Evolutionary conservation across 2,888 invertebrate genomes (phyloP).

Genomic region (Antheraea assamensis): DNA sequence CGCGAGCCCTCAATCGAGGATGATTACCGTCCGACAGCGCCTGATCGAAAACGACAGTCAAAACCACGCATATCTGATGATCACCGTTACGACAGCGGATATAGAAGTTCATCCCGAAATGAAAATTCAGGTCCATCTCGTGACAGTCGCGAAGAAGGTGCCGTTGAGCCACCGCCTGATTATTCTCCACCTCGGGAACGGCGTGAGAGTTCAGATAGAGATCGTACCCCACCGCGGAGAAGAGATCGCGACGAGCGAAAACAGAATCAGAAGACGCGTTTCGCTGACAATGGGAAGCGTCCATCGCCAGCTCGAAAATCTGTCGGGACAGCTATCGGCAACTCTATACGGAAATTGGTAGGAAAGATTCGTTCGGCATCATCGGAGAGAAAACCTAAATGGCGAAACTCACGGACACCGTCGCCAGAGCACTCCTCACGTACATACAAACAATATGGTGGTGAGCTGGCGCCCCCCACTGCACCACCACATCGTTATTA

Average conservation of each 20-base stretch:
- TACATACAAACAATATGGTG: slow-evolving; percentile 77
- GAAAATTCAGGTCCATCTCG: slow-evolving; percentile 77
- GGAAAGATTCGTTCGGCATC: slow-evolving; percentile 90
- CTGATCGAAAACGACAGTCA: slow-evolving; percentile 84
- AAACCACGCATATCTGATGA: slow-evolving; percentile 80
- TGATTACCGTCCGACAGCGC: slow-evolving; percentile 82
- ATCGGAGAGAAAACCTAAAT: slow-evolving; percentile 85
- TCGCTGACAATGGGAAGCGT: slow-evolving; percentile 77
- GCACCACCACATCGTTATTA: slow-evolving; percentile 89
- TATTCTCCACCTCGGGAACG: slow-evolving; percentile 85
- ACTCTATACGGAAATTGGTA: slow-evolving; percentile 91
- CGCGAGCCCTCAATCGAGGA: slow-evolving; percentile 78
- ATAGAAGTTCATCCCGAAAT: slow-evolving; percentile 81
- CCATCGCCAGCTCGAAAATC: slow-evolving; percentile 75
- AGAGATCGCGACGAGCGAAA: slow-evolving; percentile 80
- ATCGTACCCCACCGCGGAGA: slow-evolving; percentile 71
- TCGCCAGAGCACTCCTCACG: slow-evolving; percentile 83
- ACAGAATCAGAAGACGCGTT: slow-evolving; percentile 87
- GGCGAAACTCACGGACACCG: slow-evolving; percentile 82
- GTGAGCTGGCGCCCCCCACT: slow-evolving; percentile 72
- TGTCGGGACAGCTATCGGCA: slow-evolving; percentile 86
- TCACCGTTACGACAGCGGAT: slow-evolving; percentile 81
- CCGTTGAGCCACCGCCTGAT: slow-evolving; percentile 86
- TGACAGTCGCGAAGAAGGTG: slow-evolving; percentile 74
- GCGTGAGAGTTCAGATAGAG: slow-evolving; percentile 69